Evolutionary conservation across 2,113 vertebrate species (phyloP), one percentile per base, ranked within the genome.

Genomic region (Pholis gunnellus): DNA sequence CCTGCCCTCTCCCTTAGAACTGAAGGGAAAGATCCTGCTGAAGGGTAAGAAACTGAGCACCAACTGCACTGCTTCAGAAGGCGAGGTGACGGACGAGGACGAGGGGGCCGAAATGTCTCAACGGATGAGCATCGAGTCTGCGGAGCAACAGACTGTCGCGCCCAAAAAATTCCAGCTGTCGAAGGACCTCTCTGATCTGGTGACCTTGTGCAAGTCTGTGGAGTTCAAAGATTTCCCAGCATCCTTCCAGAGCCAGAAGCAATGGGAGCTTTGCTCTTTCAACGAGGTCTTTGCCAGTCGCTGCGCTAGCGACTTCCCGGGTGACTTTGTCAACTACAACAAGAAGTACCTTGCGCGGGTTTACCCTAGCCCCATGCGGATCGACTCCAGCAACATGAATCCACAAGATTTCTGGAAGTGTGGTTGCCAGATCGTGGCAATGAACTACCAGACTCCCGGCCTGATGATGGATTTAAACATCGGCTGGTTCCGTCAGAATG

Each of bases 351-450:
- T 99, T 0, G 96, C 97, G 0, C 93, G 98, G 10, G 96, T 99
- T 75, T 99, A 98, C 64, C 98, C 98, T 1, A 99, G 97, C 72
- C 98, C 98, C 0, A 99, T 99, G 98, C 94, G 98, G 82, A 99
- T 99, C 22, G 98, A 99, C 91, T 99, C 98, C 0, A 99, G 98
- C 91, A 99, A 99, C 91, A 99, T 99, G 98, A 99, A 99, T 88
- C 98, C 98, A 48, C 98, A 99, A 92, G 98, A 99, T 82, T 99
- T 98, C 82, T 99, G 98, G 98, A 99, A 99, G 78, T 99, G 98
- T 40, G 98, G 98, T 48, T 99, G 98, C 93, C 98, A 99, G 82
- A 97, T 99, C 27, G 98, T 99, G 68, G 97, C 98, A 40, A 99
- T 99, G 98, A 99, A 99, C 95, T 99, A 98, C 85, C 98, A 99